Evolutionary conservation across 2,888 invertebrate genomes (phyloP).

Genomic region (Noctua comes): DNA sequence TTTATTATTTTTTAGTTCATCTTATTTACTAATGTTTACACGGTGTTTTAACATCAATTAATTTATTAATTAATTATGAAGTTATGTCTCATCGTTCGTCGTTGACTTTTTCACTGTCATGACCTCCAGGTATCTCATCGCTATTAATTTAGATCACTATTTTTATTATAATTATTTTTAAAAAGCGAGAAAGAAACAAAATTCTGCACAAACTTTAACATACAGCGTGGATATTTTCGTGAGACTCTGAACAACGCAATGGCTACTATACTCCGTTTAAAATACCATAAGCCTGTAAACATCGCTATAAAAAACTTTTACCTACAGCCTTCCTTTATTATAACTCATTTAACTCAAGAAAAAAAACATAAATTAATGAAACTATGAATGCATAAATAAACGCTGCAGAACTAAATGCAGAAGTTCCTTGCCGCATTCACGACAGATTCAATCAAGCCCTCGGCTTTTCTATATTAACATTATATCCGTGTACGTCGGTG

Average conservation of each 20-base stretch:
- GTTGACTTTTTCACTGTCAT: background rate
- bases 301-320: background rate
- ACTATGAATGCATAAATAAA: conserved; percentile 34
- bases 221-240: background rate
- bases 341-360: background rate
- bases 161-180: too few species aligned
- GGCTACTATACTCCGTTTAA: background rate
- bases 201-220: background rate
- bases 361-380: conserved; percentile 9
- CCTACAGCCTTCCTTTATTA: background rate
- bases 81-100: background rate
- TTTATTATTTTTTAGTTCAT: background rate
- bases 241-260: background rate
- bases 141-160: background rate
- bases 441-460: conserved; percentile 65
- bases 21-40: background rate
- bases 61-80: background rate
- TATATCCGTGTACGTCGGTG: conserved; percentile 72
- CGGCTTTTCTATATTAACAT: conserved; percentile 72
- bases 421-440: conserved; percentile 51
- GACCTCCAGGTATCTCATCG: background rate
- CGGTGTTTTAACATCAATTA: background rate
- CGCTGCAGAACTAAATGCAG: conserved; percentile 45
- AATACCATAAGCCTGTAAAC: background rate
- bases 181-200: background rate